Evolutionary conservation across 53 echinoderm and acorn worm species (phyloP).

Genomic region (Apostichopus leukothele): DNA sequence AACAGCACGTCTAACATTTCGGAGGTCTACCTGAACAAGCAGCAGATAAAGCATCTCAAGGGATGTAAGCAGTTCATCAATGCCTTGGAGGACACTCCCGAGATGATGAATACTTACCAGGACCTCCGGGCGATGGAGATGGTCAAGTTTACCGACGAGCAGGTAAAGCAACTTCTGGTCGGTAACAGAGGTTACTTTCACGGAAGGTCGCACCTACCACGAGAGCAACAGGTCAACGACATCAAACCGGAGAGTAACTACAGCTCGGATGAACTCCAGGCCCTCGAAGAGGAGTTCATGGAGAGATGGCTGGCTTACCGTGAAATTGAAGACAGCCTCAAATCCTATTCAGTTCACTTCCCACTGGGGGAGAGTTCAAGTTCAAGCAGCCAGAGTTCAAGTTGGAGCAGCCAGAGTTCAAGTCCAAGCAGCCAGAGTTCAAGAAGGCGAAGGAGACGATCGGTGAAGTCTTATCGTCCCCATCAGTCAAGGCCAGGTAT

Average conservation of each 20-base stretch:
- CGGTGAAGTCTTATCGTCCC: no score
- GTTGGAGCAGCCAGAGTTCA: no score
- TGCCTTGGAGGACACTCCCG: constrained; percentile 20
- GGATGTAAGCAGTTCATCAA: not conserved
- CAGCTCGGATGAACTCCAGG: not conserved
- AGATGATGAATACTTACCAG: constrained; percentile 7
- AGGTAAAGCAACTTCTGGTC: constrained; percentile 11
- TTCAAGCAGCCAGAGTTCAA: no score
- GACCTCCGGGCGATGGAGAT: constrained; percentile 17
- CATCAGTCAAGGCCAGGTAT: not conserved
- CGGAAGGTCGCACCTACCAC: not conserved
- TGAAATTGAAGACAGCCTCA: constrained; percentile 8
- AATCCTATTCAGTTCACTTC: not conserved
- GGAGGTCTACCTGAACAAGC: constrained; percentile 4
- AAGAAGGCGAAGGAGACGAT: no score
- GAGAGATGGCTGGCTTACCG: not conserved
- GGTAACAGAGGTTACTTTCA: constrained; percentile 19
- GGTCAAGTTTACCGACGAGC: not conserved
- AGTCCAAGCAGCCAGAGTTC: no score
- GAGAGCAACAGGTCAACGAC: not conserved
- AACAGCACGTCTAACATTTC: not conserved
- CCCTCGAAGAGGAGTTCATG: not conserved
- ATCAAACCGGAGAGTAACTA: not conserved
- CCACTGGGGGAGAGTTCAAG: not conserved
- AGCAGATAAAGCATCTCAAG: constrained; percentile 7